Evolutionary conservation across 2,888 invertebrate species (phyloP).

Genomic region (Emmelina monodactyla): DNA sequence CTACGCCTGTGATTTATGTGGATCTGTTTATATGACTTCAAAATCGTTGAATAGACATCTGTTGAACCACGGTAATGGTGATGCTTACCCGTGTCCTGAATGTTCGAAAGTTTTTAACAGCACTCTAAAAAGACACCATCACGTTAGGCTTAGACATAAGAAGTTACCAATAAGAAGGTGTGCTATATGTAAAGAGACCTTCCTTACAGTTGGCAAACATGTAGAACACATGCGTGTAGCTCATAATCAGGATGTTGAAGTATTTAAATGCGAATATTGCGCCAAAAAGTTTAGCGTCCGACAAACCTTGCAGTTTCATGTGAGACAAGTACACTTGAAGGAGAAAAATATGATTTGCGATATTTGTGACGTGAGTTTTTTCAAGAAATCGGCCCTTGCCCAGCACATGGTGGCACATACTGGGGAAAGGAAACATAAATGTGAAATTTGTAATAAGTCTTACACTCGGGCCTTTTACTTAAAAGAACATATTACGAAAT

Average conservation of each 20-base stretch:
- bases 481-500: no score
- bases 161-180: no score
- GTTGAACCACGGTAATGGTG: no score
- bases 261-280: slow-evolving; percentile 38
- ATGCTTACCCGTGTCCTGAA: slow-evolving; percentile 38
- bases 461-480: no score
- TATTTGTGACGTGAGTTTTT: slow-evolving; percentile 39
- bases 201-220: slow-evolving; percentile 41
- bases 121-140: slow-evolving; percentile 30
- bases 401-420: slow-evolving; percentile 61
- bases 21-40: no score
- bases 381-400: slow-evolving; percentile 41
- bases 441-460: slow-evolving; percentile 51
- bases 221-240: slow-evolving; percentile 39
- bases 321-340: slow-evolving; percentile 41
- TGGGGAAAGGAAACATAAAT: slow-evolving; percentile 55
- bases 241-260: slow-evolving; percentile 31
- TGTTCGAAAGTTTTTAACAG: slow-evolving; percentile 45
- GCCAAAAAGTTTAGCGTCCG: slow-evolving; percentile 40
- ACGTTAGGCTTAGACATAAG: no score
- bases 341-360: slow-evolving; percentile 41
- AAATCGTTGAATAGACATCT: no score
- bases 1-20: slow-evolving; percentile 45
- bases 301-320: slow-evolving; percentile 36
- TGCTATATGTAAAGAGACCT: slow-evolving; percentile 42